Evolutionary conservation across 2,888 invertebrate genomes (phyloP).

Genomic region (Papilio protenor): DNA sequence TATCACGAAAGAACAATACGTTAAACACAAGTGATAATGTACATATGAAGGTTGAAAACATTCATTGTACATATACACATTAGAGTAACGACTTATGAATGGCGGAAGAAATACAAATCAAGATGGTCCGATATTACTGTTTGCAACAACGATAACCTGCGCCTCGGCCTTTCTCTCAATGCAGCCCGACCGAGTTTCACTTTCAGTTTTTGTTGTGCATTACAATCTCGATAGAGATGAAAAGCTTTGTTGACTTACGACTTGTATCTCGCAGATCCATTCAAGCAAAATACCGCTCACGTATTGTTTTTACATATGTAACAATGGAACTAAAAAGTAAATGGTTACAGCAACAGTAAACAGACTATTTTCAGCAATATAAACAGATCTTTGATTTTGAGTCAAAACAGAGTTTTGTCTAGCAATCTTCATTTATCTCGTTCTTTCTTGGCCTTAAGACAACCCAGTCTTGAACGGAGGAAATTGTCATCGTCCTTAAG

Average conservation of each 20-base stretch:
- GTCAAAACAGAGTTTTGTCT: background rate
- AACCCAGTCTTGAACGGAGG: background rate
- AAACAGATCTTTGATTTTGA: background rate
- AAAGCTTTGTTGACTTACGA: constrained; percentile 46
- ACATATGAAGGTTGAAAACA: background rate
- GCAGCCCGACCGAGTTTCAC: constrained; percentile 31
- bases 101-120: constrained; percentile 20
- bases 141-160: constrained; percentile 25
- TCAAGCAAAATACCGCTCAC: background rate
- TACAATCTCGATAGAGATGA: constrained; percentile 9
- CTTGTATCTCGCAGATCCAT: background rate
- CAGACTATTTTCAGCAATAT: background rate
- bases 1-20: background rate
- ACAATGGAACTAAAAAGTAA: background rate
- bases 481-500: background rate
- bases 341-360: no score
- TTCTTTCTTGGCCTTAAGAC: background rate
- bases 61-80: constrained; percentile 9
- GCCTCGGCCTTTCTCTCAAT: constrained; percentile 38
- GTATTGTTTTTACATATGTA: background rate
- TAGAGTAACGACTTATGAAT: constrained; percentile 23
- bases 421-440: background rate
- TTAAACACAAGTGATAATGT: background rate
- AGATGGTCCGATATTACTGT: constrained; percentile 35
- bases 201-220: constrained; percentile 36